These are phyloP conservation scores for Gambusia affinis DNA, from an alignment of 2,113 vertebrate genomes.

Conservation along the genomic window DNA sequence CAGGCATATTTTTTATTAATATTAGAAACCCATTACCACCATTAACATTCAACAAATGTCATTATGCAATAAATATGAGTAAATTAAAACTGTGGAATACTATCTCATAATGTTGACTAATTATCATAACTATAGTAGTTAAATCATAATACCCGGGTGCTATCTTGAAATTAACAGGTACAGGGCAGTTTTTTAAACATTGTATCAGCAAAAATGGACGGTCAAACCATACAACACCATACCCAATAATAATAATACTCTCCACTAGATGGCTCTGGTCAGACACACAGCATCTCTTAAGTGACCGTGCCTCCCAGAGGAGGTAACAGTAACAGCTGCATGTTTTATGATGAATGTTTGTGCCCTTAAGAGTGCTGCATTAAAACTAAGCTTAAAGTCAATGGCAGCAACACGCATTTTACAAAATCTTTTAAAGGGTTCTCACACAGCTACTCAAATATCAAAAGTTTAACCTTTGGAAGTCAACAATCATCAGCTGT, in stretches of 20 bases:
- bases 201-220: neutral
- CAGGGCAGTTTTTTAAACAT: neutral
- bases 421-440: neutral
- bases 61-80: no score
- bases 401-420: neutral
- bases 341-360: no score
- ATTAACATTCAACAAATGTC: no score
- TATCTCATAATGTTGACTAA: no score
- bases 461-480: neutral
- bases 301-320: neutral
- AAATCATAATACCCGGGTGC: neutral
- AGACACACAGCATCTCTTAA: neutral
- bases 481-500: constrained; percentile 15
- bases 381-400: neutral
- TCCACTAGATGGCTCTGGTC: constrained; percentile 71
- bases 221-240: neutral
- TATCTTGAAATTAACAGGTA: neutral
- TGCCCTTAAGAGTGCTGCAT: neutral
- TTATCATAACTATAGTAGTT: neutral
- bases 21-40: no score
- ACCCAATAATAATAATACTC: constrained; percentile 24
- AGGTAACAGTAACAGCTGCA: no score
- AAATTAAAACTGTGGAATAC: no score
- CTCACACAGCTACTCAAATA: constrained; percentile 17
- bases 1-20: no score